Base-by-base conservation (phyloP, 1,140 invertebrate genomes). In the Acromyrmex charruanus region DNA sequence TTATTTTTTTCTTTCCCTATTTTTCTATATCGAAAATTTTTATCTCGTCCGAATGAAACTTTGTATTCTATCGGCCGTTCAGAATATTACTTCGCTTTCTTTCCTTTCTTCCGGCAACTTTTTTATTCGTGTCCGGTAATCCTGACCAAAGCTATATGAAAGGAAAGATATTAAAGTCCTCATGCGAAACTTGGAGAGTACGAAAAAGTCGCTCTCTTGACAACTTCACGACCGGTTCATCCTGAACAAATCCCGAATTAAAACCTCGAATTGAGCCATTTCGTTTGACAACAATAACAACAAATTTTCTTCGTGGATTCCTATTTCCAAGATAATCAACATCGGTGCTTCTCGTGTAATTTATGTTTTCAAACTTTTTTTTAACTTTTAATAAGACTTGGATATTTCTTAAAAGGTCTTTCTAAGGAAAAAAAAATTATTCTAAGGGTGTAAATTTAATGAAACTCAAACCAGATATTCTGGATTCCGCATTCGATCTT, bases 71-170 rank as follows among this genome's bases (percentile, higher is more conserved):
- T 18, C 55, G 58, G 61, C 39, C 65, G 75, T 75, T 89, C 63
- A 18, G 65, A 68, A 89, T 89, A 89, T 89, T 89, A 77, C 84
- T 88, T 66, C 84, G 82, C 86, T 89, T 81, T 80, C 84, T 87
- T 87, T 80, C 85, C 86, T 82, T 90, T 74, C 28, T 85, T 75
- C 58, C 39, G n/a, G n/a, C 12, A 74, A 35, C 16, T 80, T 25
- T 58, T 35, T 75, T 39, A 25, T 44, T 35, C 28, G 39, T 49
- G 58, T 72, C 66, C 6, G 35, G 55, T 51, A 85, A 75, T 85
- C 81, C 49, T 77, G 58, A 51, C 55, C 71, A 49, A 49, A 51
- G 44, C 55, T 74, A 25, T 12, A 81, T 61, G 44, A 81, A 81
- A 71, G 66, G 51, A 81, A 14, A 81, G 79, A 58, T 81, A 81